These are phyloP conservation scores for Machimus rusticus DNA, from an alignment of 2,888 invertebrate species.

Conservation along the genomic window DNA sequence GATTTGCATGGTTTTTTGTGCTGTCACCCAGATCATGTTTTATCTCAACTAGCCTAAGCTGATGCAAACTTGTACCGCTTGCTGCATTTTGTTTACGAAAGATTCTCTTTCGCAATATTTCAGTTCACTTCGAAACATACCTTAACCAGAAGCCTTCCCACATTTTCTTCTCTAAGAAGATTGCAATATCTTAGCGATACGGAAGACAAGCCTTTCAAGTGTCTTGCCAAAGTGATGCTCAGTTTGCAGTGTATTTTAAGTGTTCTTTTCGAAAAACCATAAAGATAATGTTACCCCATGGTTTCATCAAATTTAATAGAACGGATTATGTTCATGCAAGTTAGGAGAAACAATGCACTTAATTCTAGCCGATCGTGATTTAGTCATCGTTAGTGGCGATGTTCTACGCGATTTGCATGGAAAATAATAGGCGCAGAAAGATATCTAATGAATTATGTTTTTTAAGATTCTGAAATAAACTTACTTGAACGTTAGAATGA, in stretches of 20 bases:
- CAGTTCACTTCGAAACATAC: background rate
- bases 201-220: background rate
- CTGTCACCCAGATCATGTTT: background rate
- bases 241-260: background rate
- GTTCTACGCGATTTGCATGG: background rate
- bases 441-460: background rate
- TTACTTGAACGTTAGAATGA: too few species aligned
- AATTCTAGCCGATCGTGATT: background rate
- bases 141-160: background rate
- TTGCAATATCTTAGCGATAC: background rate
- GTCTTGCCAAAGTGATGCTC: background rate
- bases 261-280: background rate
- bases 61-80: background rate
- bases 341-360: background rate
- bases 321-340: background rate
- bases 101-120: background rate
- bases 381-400: background rate
- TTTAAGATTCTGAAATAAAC: background rate
- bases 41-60: background rate
- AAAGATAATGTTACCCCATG: background rate
- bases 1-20: background rate
- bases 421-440: background rate
- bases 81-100: background rate
- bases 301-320: background rate
- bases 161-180: background rate